phyloP scores from a whole-genome alignment of 2,797 vertebrate genomes.

The Cygnus olor region DNA sequence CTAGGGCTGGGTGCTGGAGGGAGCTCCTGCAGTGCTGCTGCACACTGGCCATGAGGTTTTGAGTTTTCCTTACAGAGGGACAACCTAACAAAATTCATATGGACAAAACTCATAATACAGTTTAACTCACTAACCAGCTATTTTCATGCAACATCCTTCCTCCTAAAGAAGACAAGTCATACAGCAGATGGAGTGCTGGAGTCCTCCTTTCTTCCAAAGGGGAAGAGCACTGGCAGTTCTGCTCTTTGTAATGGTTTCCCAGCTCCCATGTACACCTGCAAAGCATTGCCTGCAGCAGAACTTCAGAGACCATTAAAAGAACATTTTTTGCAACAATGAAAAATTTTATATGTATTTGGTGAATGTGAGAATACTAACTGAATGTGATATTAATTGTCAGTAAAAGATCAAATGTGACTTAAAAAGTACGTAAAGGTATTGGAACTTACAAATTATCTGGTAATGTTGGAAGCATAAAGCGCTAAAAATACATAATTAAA shows the following conservation, averaged over 20 bases:
- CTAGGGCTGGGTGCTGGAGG: neutral
- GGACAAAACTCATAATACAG: neutral
- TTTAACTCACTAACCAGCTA: neutral
- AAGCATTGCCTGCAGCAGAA: neutral
- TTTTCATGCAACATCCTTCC: neutral
- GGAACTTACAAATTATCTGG: neutral
- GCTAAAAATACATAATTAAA: constrained; percentile 8
- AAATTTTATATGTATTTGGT: neutral
- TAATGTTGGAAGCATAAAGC: neutral
- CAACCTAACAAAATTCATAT: neutral
- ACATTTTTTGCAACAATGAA: neutral
- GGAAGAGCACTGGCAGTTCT: neutral
- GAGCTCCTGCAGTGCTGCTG: neutral
- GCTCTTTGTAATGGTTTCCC: neutral
- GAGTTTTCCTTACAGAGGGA: neutral
- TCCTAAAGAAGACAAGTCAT: neutral
- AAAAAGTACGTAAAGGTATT: neutral
- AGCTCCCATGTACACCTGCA: neutral
- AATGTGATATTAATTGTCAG: constrained; percentile 6
- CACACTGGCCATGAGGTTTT: neutral
- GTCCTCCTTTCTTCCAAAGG: neutral
- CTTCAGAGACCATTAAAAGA: neutral
- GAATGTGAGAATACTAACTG: constrained; percentile 6
- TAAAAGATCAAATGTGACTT: neutral
- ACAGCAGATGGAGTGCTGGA: neutral